phyloP scores from a whole-genome alignment of 1,140 invertebrate genomes.

The Drosophila lini region DNA sequence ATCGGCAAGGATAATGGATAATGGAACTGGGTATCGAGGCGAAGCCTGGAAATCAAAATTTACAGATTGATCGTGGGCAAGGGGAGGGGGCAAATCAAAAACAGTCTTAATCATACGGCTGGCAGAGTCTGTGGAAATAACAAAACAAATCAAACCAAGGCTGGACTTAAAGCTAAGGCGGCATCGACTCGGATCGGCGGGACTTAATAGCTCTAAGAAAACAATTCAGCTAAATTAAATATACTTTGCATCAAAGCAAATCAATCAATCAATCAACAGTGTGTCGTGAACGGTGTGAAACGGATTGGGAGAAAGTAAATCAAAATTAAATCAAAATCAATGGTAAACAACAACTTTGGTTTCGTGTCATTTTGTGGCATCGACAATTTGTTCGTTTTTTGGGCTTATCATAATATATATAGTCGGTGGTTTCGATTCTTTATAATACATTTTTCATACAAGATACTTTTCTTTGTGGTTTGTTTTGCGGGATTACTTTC shows the following conservation, averaged over 20 bases:
- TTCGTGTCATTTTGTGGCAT: constrained; percentile 63
- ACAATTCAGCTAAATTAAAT: constrained; percentile 53
- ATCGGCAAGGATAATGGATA: constrained; percentile 58
- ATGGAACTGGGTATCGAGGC: constrained; percentile 30
- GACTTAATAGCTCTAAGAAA: constrained; percentile 52
- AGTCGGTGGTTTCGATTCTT: constrained; percentile 29
- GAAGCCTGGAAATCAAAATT: constrained; percentile 43
- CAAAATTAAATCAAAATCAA: constrained; percentile 60
- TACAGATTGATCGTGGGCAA: constrained; percentile 30
- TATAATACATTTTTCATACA: constrained; percentile 70
- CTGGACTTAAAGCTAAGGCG: constrained; percentile 70
- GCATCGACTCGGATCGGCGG: constrained; percentile 40
- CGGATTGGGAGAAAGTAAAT: constrained; percentile 48
- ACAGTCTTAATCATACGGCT: constrained; percentile 44
- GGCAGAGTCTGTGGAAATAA: constrained; percentile 50
- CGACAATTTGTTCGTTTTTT: constrained; percentile 40
- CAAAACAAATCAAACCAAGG: constrained; percentile 66
- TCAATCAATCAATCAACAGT: constrained; percentile 52
- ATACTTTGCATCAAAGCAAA: constrained; percentile 54
- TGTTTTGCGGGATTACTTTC: constrained; percentile 33
- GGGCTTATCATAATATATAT: constrained; percentile 50
- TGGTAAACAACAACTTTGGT: constrained; percentile 65
- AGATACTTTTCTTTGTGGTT: constrained; percentile 22
- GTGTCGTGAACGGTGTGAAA: constrained; percentile 38
- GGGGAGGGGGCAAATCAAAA: constrained; percentile 29